Percentiles rank a stretch among this genome's conserved stretches.
phyloP scores from a whole-genome alignment of 1,140 invertebrate species.

The Drosophila micromelanica region DNA sequence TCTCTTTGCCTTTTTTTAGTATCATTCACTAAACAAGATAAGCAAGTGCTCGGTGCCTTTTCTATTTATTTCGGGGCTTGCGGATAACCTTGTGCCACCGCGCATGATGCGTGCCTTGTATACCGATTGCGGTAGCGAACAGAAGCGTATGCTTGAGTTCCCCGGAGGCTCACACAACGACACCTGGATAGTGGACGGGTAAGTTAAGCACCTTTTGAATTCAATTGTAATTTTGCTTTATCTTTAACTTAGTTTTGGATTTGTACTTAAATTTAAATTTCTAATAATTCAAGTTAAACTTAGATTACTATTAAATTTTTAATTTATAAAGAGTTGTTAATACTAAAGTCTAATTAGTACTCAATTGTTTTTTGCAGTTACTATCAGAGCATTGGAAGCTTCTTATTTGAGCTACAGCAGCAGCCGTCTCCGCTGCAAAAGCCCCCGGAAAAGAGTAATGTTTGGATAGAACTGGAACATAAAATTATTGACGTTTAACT shows the following conservation, averaged over 20 bases:
- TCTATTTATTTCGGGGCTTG: conserved; percentile 92
- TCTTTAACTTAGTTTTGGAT: too few species aligned
- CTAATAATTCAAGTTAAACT: too few species aligned
- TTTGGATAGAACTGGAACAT: conserved; percentile 76
- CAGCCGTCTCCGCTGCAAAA: conserved; percentile 68
- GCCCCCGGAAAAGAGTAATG: conserved; percentile 76
- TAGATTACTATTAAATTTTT: too few species aligned
- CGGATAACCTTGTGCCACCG: conserved; percentile 93
- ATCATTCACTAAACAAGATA: conserved; percentile 87
- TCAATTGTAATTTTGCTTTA: background rate
- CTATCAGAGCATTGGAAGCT: conserved; percentile 86
- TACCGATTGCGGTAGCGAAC: conserved; percentile 88
- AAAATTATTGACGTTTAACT: conserved; percentile 75
- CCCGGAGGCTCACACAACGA: conserved; percentile 93
- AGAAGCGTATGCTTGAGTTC: conserved; percentile 90
- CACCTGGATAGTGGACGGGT: conserved; percentile 89
- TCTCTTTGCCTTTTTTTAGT: conserved; percentile 28
- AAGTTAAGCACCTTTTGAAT: conserved; percentile 1
- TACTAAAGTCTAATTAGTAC: too few species aligned
- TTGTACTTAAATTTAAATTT: too few species aligned
- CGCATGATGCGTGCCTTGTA: conserved; percentile 93
- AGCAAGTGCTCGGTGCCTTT: conserved; percentile 88
- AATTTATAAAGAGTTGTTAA: too few species aligned
- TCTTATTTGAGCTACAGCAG: conserved; percentile 85
- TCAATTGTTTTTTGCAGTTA: conserved; percentile 85